A percentile compares a stretch with the other conserved stretches of the same genome.
Evolutionary conservation across 2,113 vertebrate species (phyloP).

Genomic region (Rhagologus leucostigma): DNA sequence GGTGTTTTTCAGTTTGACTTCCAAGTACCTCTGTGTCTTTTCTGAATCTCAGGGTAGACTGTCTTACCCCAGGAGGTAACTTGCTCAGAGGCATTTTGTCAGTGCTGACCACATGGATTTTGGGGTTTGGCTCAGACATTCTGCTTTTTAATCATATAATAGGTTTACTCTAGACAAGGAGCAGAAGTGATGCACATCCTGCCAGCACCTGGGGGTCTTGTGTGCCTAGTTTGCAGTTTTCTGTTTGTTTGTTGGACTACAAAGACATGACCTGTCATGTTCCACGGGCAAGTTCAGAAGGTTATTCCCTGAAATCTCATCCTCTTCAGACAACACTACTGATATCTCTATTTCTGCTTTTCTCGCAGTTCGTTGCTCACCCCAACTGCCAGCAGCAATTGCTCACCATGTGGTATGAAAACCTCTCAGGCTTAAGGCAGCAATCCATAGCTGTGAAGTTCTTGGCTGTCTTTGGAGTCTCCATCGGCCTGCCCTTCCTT

Average conservation of each 20-base stretch:
- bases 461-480: conserved; percentile 91
- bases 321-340: background rate
- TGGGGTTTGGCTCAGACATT: background rate
- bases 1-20: background rate
- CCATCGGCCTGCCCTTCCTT: conserved; percentile 92
- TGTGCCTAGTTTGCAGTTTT: background rate
- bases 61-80: background rate
- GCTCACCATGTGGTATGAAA: conserved; percentile 97
- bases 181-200: background rate
- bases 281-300: background rate
- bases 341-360: conserved; percentile 13
- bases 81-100: background rate
- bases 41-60: background rate
- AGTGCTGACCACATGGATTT: background rate
- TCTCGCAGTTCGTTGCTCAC: conserved; percentile 91
- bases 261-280: fast-evolving
- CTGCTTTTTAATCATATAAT: background rate
- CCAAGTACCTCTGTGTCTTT: background rate
- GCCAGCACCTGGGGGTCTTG: background rate
- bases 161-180: background rate
- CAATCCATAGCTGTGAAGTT: conserved; percentile 96
- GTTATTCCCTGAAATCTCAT: background rate
- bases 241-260: background rate
- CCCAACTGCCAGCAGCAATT: conserved; percentile 98
- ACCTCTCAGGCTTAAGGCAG: conserved; percentile 91